Percentiles rank a stretch among this genome's conserved stretches.
These are phyloP conservation scores for Emmelina monodactyla DNA, from an alignment of 2,888 invertebrate species.

Conservation along the genomic window DNA sequence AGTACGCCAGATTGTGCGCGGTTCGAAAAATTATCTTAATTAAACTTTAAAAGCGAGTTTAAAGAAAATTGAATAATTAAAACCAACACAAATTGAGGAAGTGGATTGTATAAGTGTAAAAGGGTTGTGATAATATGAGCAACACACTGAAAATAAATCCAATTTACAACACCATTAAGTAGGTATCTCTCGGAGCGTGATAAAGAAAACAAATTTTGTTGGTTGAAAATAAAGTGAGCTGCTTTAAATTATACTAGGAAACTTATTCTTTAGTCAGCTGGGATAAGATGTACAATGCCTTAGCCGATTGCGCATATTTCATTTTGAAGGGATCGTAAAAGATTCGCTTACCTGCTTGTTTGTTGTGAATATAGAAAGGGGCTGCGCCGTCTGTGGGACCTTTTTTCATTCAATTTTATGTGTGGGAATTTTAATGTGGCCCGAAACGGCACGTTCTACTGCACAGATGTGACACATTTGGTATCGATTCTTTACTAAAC, in stretches of 20 bases:
- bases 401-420: slow-evolving; percentile 58
- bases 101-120: too few species aligned
- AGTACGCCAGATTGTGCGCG: too few species aligned
- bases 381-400: slow-evolving; percentile 34
- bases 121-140: too few species aligned
- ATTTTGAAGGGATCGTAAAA: slow-evolving; percentile 51
- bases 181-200: slow-evolving; percentile 28
- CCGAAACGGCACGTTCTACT: slow-evolving; percentile 58
- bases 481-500: slow-evolving; percentile 44
- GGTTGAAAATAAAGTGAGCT: slow-evolving; percentile 31
- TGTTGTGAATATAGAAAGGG: slow-evolving; percentile 55
- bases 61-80: too few species aligned
- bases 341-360: slow-evolving; percentile 64
- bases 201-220: slow-evolving; percentile 36
- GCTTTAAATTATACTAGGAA: slow-evolving; percentile 29
- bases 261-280: slow-evolving; percentile 32
- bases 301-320: slow-evolving; percentile 42
- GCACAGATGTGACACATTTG: slow-evolving; percentile 55
- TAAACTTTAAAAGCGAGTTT: too few species aligned
- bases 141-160: too few species aligned
- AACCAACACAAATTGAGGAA: too few species aligned
- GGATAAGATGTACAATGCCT: slow-evolving; percentile 52
- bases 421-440: slow-evolving; percentile 62
- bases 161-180: too few species aligned
- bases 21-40: too few species aligned